Conservation (phyloP, 2,113 vertebrate species). For the Choloepus hoffmanni region DNA sequence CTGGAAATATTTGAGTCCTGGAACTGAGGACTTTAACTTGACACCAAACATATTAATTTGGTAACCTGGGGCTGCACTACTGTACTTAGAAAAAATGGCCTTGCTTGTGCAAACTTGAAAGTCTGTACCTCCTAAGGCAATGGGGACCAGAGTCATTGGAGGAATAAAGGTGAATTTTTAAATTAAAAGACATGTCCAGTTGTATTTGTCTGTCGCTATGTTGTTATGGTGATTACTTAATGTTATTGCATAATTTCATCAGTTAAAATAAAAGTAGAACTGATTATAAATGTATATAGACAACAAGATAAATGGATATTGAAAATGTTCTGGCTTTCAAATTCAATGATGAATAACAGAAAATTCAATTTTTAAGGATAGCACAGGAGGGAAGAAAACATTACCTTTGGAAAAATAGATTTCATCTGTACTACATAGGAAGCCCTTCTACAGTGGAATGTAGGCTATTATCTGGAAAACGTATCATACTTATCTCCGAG, state of each 20-base stretch:
- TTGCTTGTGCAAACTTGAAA: constrained; percentile 13
- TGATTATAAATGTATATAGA: neutral
- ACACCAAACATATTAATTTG: constrained; percentile 23
- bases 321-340: constrained; percentile 37
- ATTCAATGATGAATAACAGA: constrained; percentile 24
- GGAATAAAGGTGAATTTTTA: neutral
- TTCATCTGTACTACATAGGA: neutral
- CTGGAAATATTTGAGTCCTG: constrained; percentile 42
- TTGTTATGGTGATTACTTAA: neutral
- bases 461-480: constrained; percentile 40
- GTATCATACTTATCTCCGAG: constrained; percentile 9
- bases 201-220: neutral
- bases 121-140: neutral
- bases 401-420: constrained; percentile 40
- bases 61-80: neutral
- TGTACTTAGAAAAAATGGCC: neutral
- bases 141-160: neutral
- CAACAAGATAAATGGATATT: neutral
- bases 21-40: neutral
- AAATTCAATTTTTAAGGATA: constrained; percentile 42
- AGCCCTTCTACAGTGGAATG: neutral
- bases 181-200: neutral
- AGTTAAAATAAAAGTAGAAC: constrained; percentile 4
- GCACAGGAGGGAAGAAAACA: neutral
- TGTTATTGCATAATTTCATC: neutral